These are phyloP conservation scores for Acanthosepion esculentum DNA, from an alignment of 2,888 invertebrate species.

Conservation along the genomic window DNA sequence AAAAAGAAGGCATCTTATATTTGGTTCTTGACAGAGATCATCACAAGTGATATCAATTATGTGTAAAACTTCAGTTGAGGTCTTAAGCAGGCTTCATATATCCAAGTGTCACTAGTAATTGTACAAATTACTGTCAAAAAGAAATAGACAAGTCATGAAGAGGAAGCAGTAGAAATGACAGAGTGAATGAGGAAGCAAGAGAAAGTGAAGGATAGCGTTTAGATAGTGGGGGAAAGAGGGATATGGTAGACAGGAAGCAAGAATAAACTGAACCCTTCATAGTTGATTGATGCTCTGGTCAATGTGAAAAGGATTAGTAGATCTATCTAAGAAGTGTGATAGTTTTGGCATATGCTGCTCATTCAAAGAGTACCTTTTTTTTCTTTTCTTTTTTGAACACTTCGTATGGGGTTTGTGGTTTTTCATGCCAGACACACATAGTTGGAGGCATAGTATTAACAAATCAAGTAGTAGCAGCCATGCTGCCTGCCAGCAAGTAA, in stretches of 20 bases:
- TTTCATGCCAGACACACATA: neutral
- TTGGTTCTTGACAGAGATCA: no score
- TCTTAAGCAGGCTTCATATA: no score
- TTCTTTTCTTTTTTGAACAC: neutral
- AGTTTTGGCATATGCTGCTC: neutral
- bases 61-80: no score
- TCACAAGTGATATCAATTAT: no score
- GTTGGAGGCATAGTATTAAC: neutral
- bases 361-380: neutral
- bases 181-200: neutral
- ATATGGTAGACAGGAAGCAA: neutral
- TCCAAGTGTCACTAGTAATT: no score
- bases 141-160: no score
- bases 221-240: neutral
- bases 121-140: no score
- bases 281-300: neutral
- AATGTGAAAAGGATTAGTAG: neutral
- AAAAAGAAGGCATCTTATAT: no score
- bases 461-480: neutral
- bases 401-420: neutral
- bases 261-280: neutral
- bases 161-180: neutral
- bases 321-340: neutral
- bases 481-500: neutral
- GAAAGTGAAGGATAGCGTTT: neutral